Percentiles rank a stretch among this genome's conserved stretches.
Evolutionary conservation across 2,113 vertebrate species (phyloP).

Genomic region (Baryphthengus martii): DNA sequence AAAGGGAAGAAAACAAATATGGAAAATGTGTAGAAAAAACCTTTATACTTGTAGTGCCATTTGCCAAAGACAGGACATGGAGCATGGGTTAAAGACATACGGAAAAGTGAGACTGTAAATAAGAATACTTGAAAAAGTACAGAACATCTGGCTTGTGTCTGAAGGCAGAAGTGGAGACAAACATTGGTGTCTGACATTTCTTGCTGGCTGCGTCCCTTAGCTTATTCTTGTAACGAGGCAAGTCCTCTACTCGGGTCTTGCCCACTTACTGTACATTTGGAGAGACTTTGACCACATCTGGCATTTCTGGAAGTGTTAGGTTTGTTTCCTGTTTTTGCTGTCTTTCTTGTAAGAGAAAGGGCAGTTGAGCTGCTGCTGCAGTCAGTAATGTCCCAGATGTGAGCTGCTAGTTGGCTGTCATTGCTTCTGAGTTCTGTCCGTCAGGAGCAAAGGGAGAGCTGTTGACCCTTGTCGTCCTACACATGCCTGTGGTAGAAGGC

Average conservation of each 20-base stretch:
- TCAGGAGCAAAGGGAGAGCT: not conserved
- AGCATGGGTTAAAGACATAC: not conserved
- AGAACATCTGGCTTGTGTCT: not conserved
- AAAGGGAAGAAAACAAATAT: not conserved
- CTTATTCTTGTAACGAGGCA: not conserved
- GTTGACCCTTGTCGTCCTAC: not conserved
- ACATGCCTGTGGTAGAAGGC: not conserved
- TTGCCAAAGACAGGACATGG: not conserved
- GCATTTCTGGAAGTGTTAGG: not conserved
- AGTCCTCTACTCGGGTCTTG: not conserved
- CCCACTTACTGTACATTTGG: not conserved
- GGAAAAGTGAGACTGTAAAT: not conserved
- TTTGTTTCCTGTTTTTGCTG: not conserved
- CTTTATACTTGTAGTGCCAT: not conserved
- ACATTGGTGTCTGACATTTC: not conserved
- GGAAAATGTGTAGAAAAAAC: not conserved
- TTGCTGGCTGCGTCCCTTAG: not conserved
- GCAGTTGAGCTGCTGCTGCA: not conserved
- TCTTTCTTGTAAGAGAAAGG: not conserved
- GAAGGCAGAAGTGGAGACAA: not conserved
- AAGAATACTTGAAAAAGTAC: not conserved
- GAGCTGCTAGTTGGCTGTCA: not conserved
- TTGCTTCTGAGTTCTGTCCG: not conserved
- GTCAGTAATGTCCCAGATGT: not conserved
- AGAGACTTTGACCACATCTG: not conserved